Conservation (phyloP, 2,888 invertebrate genomes). For the Synergus gifuensis region DNA sequence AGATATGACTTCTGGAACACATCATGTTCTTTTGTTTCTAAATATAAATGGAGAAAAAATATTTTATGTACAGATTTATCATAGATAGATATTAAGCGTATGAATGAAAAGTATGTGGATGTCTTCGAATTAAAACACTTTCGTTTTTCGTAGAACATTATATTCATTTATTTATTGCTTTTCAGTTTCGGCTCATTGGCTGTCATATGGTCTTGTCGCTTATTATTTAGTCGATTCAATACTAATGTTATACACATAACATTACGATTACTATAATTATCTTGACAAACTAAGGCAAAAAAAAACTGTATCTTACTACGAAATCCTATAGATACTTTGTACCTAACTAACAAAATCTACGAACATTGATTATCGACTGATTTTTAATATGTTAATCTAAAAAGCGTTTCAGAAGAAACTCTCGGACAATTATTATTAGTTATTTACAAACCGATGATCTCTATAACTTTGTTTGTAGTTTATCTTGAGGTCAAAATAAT, state of each 20-base stretch:
- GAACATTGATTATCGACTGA: slow-evolving; percentile 20
- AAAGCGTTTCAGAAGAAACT: not conserved
- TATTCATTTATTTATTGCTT: slow-evolving; percentile 28
- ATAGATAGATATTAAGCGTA: slow-evolving; percentile 4
- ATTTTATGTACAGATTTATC: slow-evolving; percentile 20
- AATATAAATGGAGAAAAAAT: not conserved
- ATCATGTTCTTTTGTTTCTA: not conserved
- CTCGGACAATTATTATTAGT: not conserved
- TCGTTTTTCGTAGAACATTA: slow-evolving; percentile 7
- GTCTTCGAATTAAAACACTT: slow-evolving; percentile 4
- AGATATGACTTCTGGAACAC: not conserved
- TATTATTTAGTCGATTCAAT: not conserved
- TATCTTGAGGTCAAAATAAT: not conserved
- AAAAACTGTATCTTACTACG: too few species aligned
- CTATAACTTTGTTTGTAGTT: not conserved
- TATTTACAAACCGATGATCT: not conserved
- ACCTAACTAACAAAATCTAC: slow-evolving; percentile 13
- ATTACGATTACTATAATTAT: slow-evolving; percentile 6
- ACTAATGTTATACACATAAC: not conserved
- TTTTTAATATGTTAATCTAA: slow-evolving; percentile 9
- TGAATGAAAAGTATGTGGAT: slow-evolving; percentile 18
- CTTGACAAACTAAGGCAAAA: not conserved
- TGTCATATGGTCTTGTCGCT: slow-evolving; percentile 9
- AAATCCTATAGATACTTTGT: not conserved
- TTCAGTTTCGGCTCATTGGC: not conserved